These are phyloP conservation scores for Chrysogorgia sp. DNA, from an alignment of 92 coral and sea anemone species.

Conservation along the genomic window DNA sequence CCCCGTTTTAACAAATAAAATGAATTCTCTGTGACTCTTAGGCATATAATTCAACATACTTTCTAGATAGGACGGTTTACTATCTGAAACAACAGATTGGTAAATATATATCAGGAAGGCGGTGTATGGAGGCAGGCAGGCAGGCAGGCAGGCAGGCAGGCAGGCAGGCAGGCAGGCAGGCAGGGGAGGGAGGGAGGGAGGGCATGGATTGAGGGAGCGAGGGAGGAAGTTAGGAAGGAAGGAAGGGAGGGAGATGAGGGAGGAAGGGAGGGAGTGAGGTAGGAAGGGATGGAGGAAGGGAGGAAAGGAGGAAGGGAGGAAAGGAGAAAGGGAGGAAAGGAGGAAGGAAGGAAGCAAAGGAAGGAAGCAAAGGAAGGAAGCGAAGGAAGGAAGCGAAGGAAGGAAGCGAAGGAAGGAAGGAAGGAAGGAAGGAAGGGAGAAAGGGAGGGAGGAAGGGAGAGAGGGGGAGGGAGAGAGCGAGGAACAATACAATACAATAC, in stretches of 20 bases:
- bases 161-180: too few species aligned
- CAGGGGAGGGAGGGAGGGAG: not conserved
- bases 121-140: not conserved
- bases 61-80: constrained; percentile 56
- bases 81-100: constrained; percentile 13
- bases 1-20: constrained; percentile 68
- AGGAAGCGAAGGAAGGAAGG: not conserved
- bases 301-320: constrained; percentile 1
- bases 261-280: not conserved
- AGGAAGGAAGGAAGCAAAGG: not conserved
- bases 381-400: not conserved
- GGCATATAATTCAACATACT: constrained; percentile 80
- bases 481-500: too few species aligned
- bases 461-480: too few species aligned
- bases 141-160: not conserved
- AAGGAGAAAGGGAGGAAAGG: not conserved
- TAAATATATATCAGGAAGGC: not conserved
- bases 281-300: not conserved
- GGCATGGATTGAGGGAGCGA: not conserved
- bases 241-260: not conserved
- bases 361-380: not conserved
- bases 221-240: not conserved
- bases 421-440: too few species aligned
- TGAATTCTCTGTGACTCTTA: constrained; percentile 79
- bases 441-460: too few species aligned